phyloP scores from a whole-genome alignment of 2,113 vertebrate species.

The Benitochromis conjunctus region DNA sequence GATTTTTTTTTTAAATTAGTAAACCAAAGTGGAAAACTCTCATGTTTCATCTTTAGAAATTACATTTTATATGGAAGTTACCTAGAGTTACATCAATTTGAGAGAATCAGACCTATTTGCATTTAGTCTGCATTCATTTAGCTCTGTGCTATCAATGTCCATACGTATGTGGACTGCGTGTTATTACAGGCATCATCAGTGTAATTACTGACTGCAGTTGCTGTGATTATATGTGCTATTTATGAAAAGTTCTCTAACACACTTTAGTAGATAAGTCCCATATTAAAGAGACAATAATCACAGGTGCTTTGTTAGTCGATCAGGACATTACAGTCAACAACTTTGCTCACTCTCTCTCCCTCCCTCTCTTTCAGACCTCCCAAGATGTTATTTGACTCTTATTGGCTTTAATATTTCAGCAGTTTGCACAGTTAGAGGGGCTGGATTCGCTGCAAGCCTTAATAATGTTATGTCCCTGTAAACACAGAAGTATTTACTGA shows the following conservation, averaged over 20 bases:
- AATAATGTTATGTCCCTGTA: conserved; percentile 37
- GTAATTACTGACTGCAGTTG: background rate
- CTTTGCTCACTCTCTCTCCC: background rate
- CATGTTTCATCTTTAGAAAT: background rate
- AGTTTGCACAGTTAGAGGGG: conserved; percentile 39
- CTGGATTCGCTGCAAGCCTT: conserved; percentile 15
- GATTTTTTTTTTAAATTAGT: no score
- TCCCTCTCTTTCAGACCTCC: background rate
- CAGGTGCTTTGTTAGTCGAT: background rate
- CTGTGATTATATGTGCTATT: background rate
- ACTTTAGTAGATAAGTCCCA: background rate
- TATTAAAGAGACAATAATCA: background rate
- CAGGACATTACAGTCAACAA: background rate
- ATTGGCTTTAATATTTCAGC: conserved; percentile 65
- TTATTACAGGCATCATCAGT: background rate
- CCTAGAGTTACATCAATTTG: background rate
- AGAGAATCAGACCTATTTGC: background rate
- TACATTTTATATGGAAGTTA: background rate
- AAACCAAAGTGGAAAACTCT: background rate
- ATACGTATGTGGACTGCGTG: background rate
- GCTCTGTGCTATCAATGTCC: background rate
- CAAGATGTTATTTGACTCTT: conserved; percentile 33
- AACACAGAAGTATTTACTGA: conserved; percentile 39
- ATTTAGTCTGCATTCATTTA: background rate
- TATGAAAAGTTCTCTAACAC: background rate